Base-by-base conservation (phyloP, 2,113 vertebrate species). In the Xyrauchen texanus region DNA sequence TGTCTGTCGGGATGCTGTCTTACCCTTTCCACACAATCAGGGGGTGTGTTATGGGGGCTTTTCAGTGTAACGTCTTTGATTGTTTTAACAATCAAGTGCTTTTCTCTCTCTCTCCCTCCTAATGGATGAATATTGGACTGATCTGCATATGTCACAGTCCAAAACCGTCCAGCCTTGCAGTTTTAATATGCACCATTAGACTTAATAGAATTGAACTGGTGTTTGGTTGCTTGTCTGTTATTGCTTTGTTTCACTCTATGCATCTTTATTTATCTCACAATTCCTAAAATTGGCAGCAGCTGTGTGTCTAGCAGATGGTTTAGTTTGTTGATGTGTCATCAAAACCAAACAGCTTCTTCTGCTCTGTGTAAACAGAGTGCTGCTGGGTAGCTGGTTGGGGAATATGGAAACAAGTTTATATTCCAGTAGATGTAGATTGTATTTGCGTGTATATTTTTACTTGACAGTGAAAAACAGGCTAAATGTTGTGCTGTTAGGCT, bases 401-500 rank as follows among this genome's bases (percentile, higher is more conserved):
- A 68, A 86, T 86, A 82, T 84, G 83, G 44, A 73, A 74, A 85
- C 80, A 52, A 68, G 79, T 78, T 80, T 81, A 76, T 86, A 84
- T 81, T 84, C 82, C 80, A 34, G 21, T 86, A 84, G 60, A 62
- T 75, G 66, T 46, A 79, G 52, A 85, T 80, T 85, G 66, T 72
- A 62, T 68, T 81, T 80, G 57, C 60, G 62, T 68, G 13, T 81
- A 71, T 73, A 52, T 76, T 78, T 82, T 73, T 76, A 57, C 53
- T 68, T 85, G 87, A 72, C 87, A 62, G 84, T 80, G 84, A 84
- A 83, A 81, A 89, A 87, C 85, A 88, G 60, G 60, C 68, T 79
- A 82, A 87, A 89, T 87, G 84, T 87, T 84, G 86, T 78, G 85
- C 87, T 88, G 82, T 90, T 90, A 88, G 88, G 83, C 83, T 83